A percentile compares a stretch with the other conserved stretches of the same genome.
Conservation (phyloP, 2,888 invertebrate genomes). For the Pyrrhia umbra region DNA sequence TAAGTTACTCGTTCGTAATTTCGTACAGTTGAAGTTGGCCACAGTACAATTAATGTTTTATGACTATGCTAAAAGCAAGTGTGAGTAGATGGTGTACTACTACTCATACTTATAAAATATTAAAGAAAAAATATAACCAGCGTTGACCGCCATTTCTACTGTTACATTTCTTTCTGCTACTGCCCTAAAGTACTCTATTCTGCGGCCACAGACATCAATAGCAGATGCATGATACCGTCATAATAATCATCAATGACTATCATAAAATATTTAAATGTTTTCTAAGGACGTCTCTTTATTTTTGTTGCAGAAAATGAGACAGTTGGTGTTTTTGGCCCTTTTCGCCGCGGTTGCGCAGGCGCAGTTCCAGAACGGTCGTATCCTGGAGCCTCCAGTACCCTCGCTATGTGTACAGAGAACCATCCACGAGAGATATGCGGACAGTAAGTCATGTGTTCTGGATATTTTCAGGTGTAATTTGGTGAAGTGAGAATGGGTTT, state of each 20-base stretch:
- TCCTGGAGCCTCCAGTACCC: slow-evolving; percentile 94
- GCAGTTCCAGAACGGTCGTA: slow-evolving; percentile 94
- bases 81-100: slow-evolving; percentile 8
- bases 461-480: neutral
- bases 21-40: slow-evolving; percentile 14
- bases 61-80: neutral
- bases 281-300: neutral
- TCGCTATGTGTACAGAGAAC: slow-evolving; percentile 93
- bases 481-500: too few species aligned
- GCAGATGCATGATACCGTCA: too few species aligned
- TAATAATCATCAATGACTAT: too few species aligned
- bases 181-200: too few species aligned
- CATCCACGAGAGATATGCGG: slow-evolving; percentile 93
- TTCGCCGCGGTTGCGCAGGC: slow-evolving; percentile 83
- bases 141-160: too few species aligned
- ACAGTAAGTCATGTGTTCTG: slow-evolving; percentile 91
- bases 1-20: slow-evolving; percentile 21
- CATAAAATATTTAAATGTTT: too few species aligned
- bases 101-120: too few species aligned
- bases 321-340: slow-evolving; percentile 71
- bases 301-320: slow-evolving; percentile 83
- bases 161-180: too few species aligned
- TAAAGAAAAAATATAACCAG: too few species aligned
- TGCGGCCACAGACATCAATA: too few species aligned
- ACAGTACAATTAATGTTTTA: slow-evolving; percentile 18